Evolutionary conservation across 1,140 invertebrate genomes (phyloP), one percentile per base, ranked within the genome.

Genomic region (Heliconius himera): DNA sequence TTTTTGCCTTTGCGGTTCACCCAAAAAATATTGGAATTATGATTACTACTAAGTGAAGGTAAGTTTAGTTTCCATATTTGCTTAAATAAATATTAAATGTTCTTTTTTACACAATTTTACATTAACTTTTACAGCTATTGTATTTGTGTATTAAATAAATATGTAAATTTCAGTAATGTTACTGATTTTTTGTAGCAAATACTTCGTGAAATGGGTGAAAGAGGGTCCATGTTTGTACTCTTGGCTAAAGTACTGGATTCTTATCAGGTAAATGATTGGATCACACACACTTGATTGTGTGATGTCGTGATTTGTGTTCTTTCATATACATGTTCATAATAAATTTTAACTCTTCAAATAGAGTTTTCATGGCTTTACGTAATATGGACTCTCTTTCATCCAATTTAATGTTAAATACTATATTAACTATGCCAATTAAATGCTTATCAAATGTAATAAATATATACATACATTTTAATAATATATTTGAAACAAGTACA

Each of bases 131-230:
- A 56, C 54, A 56, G 9, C 1, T 22, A 22, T 56, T 56, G 1
- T 56, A 56, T 56, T 56, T 56, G 20, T 56, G 41, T 46, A 3
- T 22, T 51, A 20, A 22, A 56, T 56, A 9, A 11, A 54, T 71
- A 71, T n/a, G 46, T 66, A 16, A 70, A 41, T 46, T 38, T 78
- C 13, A 80, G 49, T 81, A 82, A 82, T 74, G 70, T 71, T 82
- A 72, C 60, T 51, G 49, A 85, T 87, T 91, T 74, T 91, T 92
- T 90, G 82, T 93, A 94, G 93, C 83, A 90, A 82, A 88, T 93
- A 79, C 89, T 93, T 66, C 91, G 85, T 46, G 89, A 92, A 91
- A 92, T 93, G 91, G 91, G 90, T 88, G 93, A 94, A 90, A 93
- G 91, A 88, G 91, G 93, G 89, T 93, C 93, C 88, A 84, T 87